Evolutionary conservation across 1,140 invertebrate genomes (phyloP).

Genomic region (Sarcophaga peregrina): DNA sequence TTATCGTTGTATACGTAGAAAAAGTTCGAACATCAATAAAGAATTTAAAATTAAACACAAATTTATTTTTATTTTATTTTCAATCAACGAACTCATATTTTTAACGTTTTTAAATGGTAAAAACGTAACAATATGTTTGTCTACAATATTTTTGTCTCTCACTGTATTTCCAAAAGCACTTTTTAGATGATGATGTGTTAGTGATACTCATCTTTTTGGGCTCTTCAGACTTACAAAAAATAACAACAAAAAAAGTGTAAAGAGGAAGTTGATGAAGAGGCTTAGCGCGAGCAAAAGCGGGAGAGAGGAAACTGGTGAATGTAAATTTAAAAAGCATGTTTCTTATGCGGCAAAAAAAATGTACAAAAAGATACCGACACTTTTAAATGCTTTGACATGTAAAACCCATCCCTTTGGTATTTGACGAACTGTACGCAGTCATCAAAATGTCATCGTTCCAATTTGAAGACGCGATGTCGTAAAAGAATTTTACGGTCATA

Average conservation of each 20-base stretch:
- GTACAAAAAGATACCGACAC: conserved; percentile 34
- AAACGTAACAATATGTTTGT: too few relatives aligned
- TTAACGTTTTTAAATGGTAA: too few relatives aligned
- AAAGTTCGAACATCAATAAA: too few relatives aligned
- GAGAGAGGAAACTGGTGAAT: background rate
- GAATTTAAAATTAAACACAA: too few relatives aligned
- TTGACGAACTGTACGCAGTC: conserved; percentile 25
- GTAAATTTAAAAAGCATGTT: conserved; percentile 33
- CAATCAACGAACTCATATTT: too few relatives aligned
- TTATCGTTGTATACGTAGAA: too few relatives aligned
- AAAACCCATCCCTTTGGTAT: conserved; percentile 1
- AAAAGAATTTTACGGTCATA: too few relatives aligned
- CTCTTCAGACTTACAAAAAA: conserved; percentile 15
- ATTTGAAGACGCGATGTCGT: conserved; percentile 7
- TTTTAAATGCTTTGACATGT: conserved; percentile 40
- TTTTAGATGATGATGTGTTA: conserved; percentile 3
- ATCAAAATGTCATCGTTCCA: conserved; percentile 37
- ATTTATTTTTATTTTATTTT: too few relatives aligned
- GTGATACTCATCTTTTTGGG: conserved; percentile 9
- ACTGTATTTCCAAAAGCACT: too few relatives aligned
- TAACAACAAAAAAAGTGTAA: background rate
- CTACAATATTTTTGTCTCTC: too few relatives aligned
- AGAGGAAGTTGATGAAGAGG: too few relatives aligned
- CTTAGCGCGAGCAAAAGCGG: background rate
- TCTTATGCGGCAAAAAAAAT: background rate